Base-by-base conservation (phyloP, 2,797 vertebrate species). In the Bradypodion ventrale region DNA sequence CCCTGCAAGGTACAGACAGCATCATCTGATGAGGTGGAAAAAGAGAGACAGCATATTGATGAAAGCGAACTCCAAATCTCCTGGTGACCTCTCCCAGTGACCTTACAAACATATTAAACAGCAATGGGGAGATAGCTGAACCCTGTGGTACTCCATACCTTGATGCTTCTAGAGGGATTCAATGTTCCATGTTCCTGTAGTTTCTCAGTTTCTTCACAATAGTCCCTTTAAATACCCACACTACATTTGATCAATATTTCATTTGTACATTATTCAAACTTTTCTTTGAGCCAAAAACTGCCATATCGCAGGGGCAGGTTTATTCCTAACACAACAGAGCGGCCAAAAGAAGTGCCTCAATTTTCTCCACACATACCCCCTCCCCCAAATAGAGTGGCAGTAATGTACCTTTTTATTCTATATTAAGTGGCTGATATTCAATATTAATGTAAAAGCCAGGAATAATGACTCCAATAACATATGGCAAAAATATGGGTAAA, bases 401-500 rank as follows among this genome's bases (percentile, higher is more conserved):
- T 85, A 19, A 21, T 77, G 44, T 60, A 83, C 29, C 46, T 75
- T 80, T 79, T 42, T 42, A 27, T 32, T 52, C 73, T 60, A 46
- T 66, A 65, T 75, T 46, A 56, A 79, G 74, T 65, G 56, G 79
- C 56, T 72, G 63, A 46, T 60, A 79, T 79, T 73, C 62, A 49
- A 5, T 29, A 52, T 56, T 84, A 73, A 74, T 42, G 59, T 73
- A 10, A 79, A 16, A 65, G 69, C 35, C 74, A 75, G 35, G 32
- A 44, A 75, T 21, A 68, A 21, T 80, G 49, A 78, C 75, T 80
- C 56, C n/a, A 80, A 68, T 29, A 44, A 66, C 81, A 75, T 40
- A 32, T n/a, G n/a, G 63, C 66, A 35, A 65, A 75, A 32, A 59
- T 46, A 59, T 44, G 40, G 37, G n/a, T n/a, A 29, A 25, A 65